Percentiles rank a stretch among this genome's conserved stretches.
Conservation (phyloP, 1,140 invertebrate species). For the Drosophila ficusphila region DNA sequence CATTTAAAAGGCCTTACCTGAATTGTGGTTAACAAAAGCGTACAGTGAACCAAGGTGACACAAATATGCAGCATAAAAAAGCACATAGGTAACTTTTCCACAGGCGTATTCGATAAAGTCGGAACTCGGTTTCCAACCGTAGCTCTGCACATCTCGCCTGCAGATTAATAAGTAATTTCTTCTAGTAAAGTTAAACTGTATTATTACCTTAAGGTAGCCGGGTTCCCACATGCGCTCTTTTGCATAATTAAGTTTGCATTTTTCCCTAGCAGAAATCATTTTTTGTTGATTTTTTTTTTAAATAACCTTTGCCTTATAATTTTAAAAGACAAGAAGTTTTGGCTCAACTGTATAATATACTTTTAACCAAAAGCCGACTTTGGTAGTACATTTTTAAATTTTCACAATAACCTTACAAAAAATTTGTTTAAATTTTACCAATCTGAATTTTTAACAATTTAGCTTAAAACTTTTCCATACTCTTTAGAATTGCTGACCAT, state of each 20-base stretch:
- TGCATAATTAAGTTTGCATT: background rate
- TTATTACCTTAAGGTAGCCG: constrained; percentile 33
- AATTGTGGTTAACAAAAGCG: constrained; percentile 5
- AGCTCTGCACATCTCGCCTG: constrained; percentile 39
- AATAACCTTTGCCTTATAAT: background rate
- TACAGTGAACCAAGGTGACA: background rate
- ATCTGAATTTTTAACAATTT: too few relatives aligned
- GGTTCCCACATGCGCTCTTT: constrained; percentile 24
- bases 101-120: constrained; percentile 27
- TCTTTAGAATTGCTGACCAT: too few relatives aligned
- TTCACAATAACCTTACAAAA: too few relatives aligned
- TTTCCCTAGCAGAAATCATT: background rate
- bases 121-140: constrained; percentile 23
- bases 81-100: constrained; percentile 8
- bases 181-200: background rate
- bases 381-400: too few relatives aligned
- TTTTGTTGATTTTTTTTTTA: background rate
- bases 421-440: too few relatives aligned
- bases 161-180: background rate
- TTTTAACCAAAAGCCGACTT: too few relatives aligned
- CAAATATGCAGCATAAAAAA: constrained; percentile 28
- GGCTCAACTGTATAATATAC: too few relatives aligned
- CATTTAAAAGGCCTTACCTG: constrained; percentile 9
- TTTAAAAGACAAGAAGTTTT: background rate
- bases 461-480: too few relatives aligned